Percentiles rank a stretch among this genome's conserved stretches.
Conservation (phyloP, 1,140 invertebrate genomes). For the Calliphora vicina region DNA sequence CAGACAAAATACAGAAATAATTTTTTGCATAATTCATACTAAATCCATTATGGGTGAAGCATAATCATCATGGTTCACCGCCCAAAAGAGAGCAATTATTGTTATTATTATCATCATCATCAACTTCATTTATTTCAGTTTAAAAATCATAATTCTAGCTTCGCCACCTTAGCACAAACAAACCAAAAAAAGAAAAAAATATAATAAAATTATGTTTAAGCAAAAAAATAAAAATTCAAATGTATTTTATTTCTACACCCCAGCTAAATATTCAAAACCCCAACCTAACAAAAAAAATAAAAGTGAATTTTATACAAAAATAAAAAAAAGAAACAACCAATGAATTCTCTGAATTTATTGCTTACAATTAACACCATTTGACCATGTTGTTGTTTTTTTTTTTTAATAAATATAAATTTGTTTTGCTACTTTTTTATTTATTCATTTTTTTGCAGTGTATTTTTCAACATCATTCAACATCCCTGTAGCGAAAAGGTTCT, state of each 20-base stretch:
- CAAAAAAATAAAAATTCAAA: constrained; percentile 5
- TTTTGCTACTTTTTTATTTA: neutral
- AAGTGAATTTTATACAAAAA: neutral
- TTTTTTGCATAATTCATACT: neutral
- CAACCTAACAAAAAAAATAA: neutral
- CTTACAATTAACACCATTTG: constrained; percentile 33
- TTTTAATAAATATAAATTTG: neutral
- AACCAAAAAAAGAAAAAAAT: neutral
- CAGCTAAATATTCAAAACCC: too few relatives aligned
- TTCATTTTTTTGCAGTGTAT: neutral
- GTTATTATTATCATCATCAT: constrained; percentile 7
- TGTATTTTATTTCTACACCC: neutral
- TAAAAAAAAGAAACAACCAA: too few relatives aligned
- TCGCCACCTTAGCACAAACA: neutral
- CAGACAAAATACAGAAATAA: neutral
- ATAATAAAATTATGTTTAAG: neutral
- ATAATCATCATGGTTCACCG: constrained; percentile 25
- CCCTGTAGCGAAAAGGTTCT: neutral
- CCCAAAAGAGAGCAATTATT: constrained; percentile 25
- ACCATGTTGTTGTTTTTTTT: constrained; percentile 8
- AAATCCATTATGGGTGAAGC: neutral
- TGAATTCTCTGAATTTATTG: constrained; percentile 31
- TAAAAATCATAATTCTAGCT: constrained; percentile 17
- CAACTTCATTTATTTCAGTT: constrained; percentile 31
- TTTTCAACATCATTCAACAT: too few relatives aligned